Evolutionary conservation across 1,140 invertebrate genomes (phyloP).

Genomic region (Cherax destructor): DNA sequence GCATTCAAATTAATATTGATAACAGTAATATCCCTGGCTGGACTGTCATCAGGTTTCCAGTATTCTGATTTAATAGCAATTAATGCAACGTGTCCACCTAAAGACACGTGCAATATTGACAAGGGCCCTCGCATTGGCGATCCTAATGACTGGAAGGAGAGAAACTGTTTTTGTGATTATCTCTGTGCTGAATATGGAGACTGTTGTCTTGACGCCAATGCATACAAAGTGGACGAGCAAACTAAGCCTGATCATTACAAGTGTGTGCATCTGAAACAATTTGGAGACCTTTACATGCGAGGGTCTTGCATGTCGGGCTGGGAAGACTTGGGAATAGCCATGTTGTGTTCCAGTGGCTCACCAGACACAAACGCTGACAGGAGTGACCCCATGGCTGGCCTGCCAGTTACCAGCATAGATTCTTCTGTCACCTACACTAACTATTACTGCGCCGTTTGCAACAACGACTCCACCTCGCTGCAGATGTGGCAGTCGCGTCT

Average conservation of each 20-base stretch:
- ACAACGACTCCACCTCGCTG: slow-evolving; percentile 74
- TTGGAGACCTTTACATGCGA: slow-evolving; percentile 77
- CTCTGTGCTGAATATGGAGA: slow-evolving; percentile 77
- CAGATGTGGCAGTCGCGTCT: slow-evolving; percentile 76
- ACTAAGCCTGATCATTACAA: slow-evolving; percentile 72
- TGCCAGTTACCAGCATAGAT: slow-evolving; percentile 76
- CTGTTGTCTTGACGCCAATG: slow-evolving; percentile 77
- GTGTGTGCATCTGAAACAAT: slow-evolving; percentile 76
- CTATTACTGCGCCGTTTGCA: slow-evolving; percentile 79
- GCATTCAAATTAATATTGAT: neutral
- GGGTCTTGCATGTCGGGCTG: slow-evolving; percentile 76
- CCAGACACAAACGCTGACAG: slow-evolving; percentile 29
- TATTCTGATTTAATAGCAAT: slow-evolving; percentile 61
- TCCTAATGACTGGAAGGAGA: slow-evolving; percentile 74
- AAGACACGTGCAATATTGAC: slow-evolving; percentile 59
- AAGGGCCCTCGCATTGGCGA: slow-evolving; percentile 57
- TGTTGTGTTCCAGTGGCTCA: slow-evolving; percentile 72
- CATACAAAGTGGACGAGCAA: slow-evolving; percentile 74
- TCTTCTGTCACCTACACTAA: slow-evolving; percentile 79
- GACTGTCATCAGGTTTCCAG: slow-evolving; percentile 15
- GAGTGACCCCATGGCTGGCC: slow-evolving; percentile 75
- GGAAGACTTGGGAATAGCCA: slow-evolving; percentile 72
- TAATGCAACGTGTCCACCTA: slow-evolving; percentile 54
- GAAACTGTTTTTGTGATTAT: slow-evolving; percentile 78
- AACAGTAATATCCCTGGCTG: neutral